Percentiles rank a stretch among this genome's conserved stretches.
phyloP scores from a whole-genome alignment of 1,140 invertebrate species.

The Drosophila kohkoa region DNA sequence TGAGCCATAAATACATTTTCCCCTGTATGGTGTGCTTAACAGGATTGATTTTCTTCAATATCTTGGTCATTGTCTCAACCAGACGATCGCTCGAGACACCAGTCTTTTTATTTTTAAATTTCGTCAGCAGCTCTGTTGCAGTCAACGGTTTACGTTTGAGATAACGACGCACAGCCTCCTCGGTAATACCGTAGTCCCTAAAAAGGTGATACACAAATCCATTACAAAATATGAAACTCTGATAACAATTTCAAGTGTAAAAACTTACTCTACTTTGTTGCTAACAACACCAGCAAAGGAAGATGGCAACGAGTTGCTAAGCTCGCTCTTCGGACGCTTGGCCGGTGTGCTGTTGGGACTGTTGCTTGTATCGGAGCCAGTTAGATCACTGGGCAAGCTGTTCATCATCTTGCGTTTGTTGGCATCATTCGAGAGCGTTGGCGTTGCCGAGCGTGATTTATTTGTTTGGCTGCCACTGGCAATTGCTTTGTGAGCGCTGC shows the following conservation, averaged over 20 bases:
- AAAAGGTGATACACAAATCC: not conserved
- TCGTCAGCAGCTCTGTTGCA: conserved; percentile 96
- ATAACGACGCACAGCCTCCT: conserved; percentile 97
- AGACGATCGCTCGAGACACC: conserved; percentile 95
- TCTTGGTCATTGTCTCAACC: conserved; percentile 96
- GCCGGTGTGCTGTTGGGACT: conserved; percentile 84
- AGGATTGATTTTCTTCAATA: conserved; percentile 97
- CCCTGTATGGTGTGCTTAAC: conserved; percentile 96
- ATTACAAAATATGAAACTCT: not conserved
- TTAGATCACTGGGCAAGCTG: conserved; percentile 86
- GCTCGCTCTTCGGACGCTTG: conserved; percentile 88
- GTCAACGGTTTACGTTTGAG: conserved; percentile 98
- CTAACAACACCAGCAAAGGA: conserved; percentile 79
- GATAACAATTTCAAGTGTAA: not conserved
- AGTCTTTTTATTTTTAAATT: conserved; percentile 98
- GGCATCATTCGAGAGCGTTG: conserved; percentile 84
- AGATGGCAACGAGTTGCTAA: conserved; percentile 73
- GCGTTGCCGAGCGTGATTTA: conserved; percentile 88
- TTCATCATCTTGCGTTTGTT: conserved; percentile 85
- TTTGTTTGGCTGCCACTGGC: conserved; percentile 84
- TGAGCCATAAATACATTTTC: conserved; percentile 93
- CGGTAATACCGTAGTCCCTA: conserved; percentile 95
- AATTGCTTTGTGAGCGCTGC: conserved; percentile 57
- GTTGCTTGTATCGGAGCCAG: conserved; percentile 83
- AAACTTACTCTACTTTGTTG: conserved; percentile 79